Evolutionary conservation across 1,140 invertebrate species (phyloP).

Genomic region (Dolichoris vasculosae): DNA sequence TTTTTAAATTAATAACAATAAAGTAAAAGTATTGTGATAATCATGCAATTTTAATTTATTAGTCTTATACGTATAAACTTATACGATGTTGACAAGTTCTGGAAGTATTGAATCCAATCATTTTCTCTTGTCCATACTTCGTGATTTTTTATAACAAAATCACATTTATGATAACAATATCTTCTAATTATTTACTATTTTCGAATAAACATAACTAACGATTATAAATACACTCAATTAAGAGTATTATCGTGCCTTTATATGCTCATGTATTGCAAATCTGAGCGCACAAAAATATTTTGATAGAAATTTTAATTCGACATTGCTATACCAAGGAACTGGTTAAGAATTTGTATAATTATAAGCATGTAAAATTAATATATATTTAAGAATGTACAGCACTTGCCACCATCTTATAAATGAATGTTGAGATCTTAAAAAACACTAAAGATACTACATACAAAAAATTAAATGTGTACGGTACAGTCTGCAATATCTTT

Average conservation of each 20-base stretch:
- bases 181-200: constrained; percentile 39
- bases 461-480: too few species aligned
- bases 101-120: background rate
- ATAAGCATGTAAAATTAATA: constrained; percentile 2
- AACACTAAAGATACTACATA: too few species aligned
- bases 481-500: too few species aligned
- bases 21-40: too few species aligned
- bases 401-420: background rate
- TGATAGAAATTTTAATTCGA: background rate
- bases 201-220: constrained; percentile 43
- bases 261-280: constrained; percentile 18
- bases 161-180: constrained; percentile 38
- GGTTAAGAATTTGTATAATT: too few species aligned
- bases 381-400: background rate
- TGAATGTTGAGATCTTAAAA: too few species aligned
- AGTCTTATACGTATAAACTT: background rate
- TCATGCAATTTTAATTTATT: background rate
- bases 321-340: too few species aligned
- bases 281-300: constrained; percentile 27
- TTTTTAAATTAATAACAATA: too few species aligned
- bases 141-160: constrained; percentile 33
- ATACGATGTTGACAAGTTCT: background rate
- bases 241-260: constrained; percentile 17
- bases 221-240: constrained; percentile 34
- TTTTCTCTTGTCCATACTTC: background rate